Conservation (phyloP, 2,113 vertebrate species). For the Neotragus pygmaeus region DNA sequence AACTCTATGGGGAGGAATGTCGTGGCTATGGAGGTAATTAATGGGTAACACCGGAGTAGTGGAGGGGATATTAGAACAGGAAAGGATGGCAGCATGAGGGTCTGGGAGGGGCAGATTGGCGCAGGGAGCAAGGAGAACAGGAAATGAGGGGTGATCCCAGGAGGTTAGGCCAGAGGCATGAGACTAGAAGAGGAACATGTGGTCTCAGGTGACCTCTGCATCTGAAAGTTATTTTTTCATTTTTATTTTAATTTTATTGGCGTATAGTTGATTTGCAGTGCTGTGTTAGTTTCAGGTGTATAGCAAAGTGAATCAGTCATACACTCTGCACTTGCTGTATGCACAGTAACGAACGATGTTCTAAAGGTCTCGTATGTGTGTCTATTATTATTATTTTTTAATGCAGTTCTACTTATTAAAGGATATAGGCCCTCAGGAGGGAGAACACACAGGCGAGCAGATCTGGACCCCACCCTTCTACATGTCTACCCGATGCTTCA, state of each 20-base stretch:
- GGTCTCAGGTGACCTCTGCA: not conserved
- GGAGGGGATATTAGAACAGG: not conserved
- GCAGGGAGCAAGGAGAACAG: not conserved
- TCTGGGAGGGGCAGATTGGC: not conserved
- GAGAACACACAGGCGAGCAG: fast-evolving
- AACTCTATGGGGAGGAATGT: not conserved
- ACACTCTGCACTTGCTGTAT: not conserved
- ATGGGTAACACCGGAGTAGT: not conserved
- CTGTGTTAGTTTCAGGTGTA: not conserved
- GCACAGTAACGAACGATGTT: not conserved
- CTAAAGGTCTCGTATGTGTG: not conserved
- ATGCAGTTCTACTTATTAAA: not conserved
- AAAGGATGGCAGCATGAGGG: not conserved
- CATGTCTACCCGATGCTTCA: fast-evolving
- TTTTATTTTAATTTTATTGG: not conserved
- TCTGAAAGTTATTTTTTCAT: not conserved
- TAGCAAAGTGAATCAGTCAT: not conserved
- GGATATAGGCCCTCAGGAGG: not conserved
- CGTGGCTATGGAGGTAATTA: fast-evolving
- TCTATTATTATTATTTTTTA: not conserved
- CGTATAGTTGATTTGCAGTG: not conserved
- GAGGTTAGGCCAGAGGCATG: fast-evolving
- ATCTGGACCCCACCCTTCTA: fast-evolving
- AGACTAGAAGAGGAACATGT: fast-evolving
- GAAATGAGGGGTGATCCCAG: not conserved